Conservation (phyloP, 1,140 invertebrate species). For the Bacillus rossius region DNA sequence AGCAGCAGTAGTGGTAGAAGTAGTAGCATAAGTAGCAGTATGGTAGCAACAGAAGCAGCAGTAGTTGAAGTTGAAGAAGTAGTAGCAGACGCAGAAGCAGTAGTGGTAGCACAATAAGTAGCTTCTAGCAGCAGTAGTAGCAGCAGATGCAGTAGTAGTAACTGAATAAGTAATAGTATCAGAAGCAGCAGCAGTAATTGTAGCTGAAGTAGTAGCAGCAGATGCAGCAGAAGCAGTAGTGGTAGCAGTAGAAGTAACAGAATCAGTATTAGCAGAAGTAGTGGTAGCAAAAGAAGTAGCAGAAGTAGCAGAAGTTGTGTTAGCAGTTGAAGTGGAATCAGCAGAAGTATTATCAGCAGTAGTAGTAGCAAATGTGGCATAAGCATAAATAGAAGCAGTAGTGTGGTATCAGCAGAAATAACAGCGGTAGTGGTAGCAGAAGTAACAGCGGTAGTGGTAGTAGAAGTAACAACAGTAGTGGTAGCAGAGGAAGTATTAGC, state of each 20-base stretch:
- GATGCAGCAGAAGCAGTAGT: background rate
- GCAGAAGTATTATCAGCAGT: background rate
- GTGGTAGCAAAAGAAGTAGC: background rate
- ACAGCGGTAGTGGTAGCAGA: background rate
- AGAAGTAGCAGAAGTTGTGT: background rate
- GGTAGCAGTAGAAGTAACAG: background rate
- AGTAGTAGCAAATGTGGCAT: background rate
- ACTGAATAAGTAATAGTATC: background rate
- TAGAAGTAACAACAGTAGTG: background rate
- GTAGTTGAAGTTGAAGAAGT: background rate
- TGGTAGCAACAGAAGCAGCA: background rate
- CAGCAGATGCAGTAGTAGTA: background rate
- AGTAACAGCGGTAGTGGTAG: background rate
- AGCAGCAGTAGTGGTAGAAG: background rate
- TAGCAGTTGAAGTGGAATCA: background rate
- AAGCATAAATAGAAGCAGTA: background rate
- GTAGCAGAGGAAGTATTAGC: background rate
- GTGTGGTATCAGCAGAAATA: conserved; percentile 1
- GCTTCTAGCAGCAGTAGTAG: background rate
- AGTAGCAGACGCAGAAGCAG: background rate
- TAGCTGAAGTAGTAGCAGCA: background rate
- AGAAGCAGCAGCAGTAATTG: background rate
- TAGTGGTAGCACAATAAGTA: too few relatives aligned
- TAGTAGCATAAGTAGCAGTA: background rate
- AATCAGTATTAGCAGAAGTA: background rate